Percentiles rank a stretch among this genome's conserved stretches.
Conservation (phyloP, 1,140 invertebrate species). For the Cotesia chilonis region DNA sequence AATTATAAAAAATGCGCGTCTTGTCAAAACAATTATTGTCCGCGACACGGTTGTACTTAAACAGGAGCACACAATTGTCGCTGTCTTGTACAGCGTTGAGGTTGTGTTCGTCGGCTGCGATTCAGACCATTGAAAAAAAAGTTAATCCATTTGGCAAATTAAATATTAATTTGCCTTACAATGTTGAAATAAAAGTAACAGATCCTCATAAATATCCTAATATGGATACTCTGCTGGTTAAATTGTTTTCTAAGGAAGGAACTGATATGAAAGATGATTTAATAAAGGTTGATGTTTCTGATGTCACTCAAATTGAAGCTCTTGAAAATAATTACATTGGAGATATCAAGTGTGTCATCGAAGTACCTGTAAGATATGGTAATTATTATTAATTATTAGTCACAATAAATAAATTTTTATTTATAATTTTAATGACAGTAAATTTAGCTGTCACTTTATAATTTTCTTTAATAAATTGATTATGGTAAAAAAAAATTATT, state of each 20-base stretch:
- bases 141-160: slow-evolving; percentile 41
- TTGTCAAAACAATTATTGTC: background rate
- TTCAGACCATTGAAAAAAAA: slow-evolving; percentile 34
- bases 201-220: slow-evolving; percentile 39
- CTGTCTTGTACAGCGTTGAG: background rate
- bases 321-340: background rate
- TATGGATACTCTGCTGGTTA: slow-evolving; percentile 38
- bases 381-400: background rate
- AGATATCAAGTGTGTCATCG: slow-evolving; percentile 27
- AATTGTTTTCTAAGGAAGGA: slow-evolving; percentile 21
- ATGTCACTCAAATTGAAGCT: slow-evolving; percentile 28
- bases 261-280: slow-evolving; percentile 17
- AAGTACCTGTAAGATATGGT: slow-evolving; percentile 41
- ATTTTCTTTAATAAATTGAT: too few species aligned
- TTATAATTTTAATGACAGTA: background rate
- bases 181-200: slow-evolving; percentile 38
- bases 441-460: too few species aligned
- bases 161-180: slow-evolving; percentile 35
- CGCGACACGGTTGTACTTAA: background rate
- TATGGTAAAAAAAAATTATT: too few species aligned
- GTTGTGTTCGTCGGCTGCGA: slow-evolving; percentile 19
- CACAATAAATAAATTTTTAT: background rate
- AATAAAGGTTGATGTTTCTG: slow-evolving; percentile 25
- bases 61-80: background rate
- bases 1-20: background rate